Evolutionary conservation across 2,797 vertebrate genomes (phyloP).

Genomic region (Epinephelus awoara): DNA sequence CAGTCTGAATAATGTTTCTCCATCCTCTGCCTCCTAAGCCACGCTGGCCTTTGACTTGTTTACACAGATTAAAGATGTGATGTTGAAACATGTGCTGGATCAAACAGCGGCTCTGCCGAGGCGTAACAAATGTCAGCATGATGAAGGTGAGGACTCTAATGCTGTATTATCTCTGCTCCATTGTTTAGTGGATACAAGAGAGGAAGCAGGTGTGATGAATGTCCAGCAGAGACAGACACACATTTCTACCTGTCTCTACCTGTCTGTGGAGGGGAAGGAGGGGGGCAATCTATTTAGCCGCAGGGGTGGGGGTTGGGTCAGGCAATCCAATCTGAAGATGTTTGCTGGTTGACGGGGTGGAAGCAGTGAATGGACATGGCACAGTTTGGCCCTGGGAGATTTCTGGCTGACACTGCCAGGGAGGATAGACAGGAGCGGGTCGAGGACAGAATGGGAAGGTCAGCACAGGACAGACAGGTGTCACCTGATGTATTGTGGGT

Average conservation of each 20-base stretch:
- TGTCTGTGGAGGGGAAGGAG: slow-evolving; percentile 34
- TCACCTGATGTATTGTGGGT: slow-evolving; percentile 73
- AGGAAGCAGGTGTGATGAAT: slow-evolving; percentile 75
- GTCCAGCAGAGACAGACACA: slow-evolving; percentile 53
- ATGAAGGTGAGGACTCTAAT: slow-evolving; percentile 78
- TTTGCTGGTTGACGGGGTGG: slow-evolving; percentile 78
- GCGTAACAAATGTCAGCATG: slow-evolving; percentile 77
- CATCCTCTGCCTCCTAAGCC: slow-evolving; percentile 54
- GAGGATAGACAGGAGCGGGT: slow-evolving; percentile 59
- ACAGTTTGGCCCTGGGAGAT: slow-evolving; percentile 74
- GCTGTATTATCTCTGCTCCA: slow-evolving; percentile 71
- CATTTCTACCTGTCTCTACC: slow-evolving; percentile 69
- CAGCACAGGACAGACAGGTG: slow-evolving; percentile 69
- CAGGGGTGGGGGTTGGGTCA: slow-evolving; percentile 31
- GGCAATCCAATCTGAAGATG: slow-evolving; percentile 73
- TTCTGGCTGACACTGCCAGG: slow-evolving; percentile 66
- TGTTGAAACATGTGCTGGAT: slow-evolving; percentile 73
- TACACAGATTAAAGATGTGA: slow-evolving; percentile 79
- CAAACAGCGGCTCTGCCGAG: slow-evolving; percentile 55
- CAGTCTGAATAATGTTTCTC: slow-evolving; percentile 65
- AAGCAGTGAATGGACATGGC: slow-evolving; percentile 73
- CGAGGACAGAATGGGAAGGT: slow-evolving; percentile 73
- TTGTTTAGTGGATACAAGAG: slow-evolving; percentile 62
- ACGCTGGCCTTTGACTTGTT: slow-evolving; percentile 79
- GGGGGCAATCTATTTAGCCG: slow-evolving; percentile 59